Conservation (phyloP, 2,888 invertebrate species). For the Cryptophagus acutangulus region DNA sequence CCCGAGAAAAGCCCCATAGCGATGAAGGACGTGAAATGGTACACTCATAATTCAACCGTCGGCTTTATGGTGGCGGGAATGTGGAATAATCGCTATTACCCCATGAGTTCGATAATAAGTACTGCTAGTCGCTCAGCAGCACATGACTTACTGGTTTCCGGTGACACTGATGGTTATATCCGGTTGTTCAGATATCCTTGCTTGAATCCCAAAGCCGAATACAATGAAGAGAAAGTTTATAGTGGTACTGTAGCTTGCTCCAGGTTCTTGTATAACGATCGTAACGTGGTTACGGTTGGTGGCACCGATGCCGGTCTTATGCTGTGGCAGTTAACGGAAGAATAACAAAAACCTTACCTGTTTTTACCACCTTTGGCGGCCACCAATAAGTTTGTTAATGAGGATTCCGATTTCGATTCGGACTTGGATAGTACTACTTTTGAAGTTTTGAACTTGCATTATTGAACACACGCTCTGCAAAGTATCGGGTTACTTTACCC, state of each 20-base stretch:
- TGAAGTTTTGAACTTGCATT: constrained; percentile 39
- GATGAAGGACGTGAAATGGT: constrained; percentile 89
- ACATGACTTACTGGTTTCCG: constrained; percentile 77
- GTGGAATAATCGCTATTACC: constrained; percentile 88
- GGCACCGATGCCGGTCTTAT: constrained; percentile 85
- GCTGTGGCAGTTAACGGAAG: constrained; percentile 84
- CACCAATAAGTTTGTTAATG: constrained; percentile 20
- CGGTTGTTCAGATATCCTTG: constrained; percentile 86
- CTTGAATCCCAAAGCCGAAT: constrained; percentile 79
- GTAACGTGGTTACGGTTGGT: constrained; percentile 78
- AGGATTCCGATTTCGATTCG: constrained; percentile 38
- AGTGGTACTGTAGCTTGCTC: constrained; percentile 75
- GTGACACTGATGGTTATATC: constrained; percentile 85
- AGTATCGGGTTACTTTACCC: not conserved
- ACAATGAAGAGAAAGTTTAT: constrained; percentile 83
- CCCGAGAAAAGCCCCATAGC: constrained; percentile 84
- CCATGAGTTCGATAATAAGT: constrained; percentile 75
- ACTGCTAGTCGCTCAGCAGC: constrained; percentile 78
- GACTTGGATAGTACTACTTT: constrained; percentile 41
- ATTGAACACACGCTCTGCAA: constrained; percentile 20
- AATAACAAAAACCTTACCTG: constrained; percentile 53
- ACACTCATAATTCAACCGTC: constrained; percentile 79
- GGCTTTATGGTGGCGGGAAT: constrained; percentile 82
- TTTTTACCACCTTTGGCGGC: constrained; percentile 30
- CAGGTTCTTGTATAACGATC: constrained; percentile 81